Evolutionary conservation across 2,113 vertebrate species (phyloP), one percentile per base, ranked within the genome.

Genomic region (Melanocharis versteri): DNA sequence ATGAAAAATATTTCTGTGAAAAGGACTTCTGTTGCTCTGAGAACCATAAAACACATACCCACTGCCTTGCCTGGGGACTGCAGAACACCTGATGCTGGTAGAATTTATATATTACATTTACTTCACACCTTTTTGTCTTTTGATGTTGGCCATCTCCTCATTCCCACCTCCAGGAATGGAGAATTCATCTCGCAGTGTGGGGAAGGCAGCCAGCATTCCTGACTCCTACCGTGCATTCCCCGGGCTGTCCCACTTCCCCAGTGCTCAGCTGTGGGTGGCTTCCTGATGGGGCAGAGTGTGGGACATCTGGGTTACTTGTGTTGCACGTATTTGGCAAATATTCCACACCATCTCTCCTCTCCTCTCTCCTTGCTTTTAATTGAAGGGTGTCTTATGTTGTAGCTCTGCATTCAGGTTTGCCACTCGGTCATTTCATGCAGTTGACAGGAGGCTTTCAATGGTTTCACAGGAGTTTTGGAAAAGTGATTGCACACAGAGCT

Each of bases 151-250:
- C 44, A 15, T 90, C 64, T 89, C 40, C 44, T 85, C 27, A 2
- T 82, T 91, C 68, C 76, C 88, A 88, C 56, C 79, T 92, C 60
- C 71, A 51, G 44, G 85, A 86, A 61, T 35, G 92, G 75, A 73
- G 87, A 96, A 86, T 71, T 81, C 69, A 89, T 94, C 62, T 88
- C 58, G 39, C 18, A 15, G 19, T 16, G 51, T 37, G 48, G 51
- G 87, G 90, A 88, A 94, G 64, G 44, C 79, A 92, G 90, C 60
- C 92, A 86, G 88, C 44, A 66, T 96, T 97, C 83, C 93, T 81
- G 64, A 70, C 85, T 96, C 92, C 93, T 66, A 3, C 89, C 62
- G 92, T 18, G 48, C 81, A 44, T 85, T 94, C 66, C 83, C 82
- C 75, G 80, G 88, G 54, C 96, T 93, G 90, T 64, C 62, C 24